Evolutionary conservation across 2,113 vertebrate species (phyloP), one percentile per base, ranked within the genome.

Genomic region (Alosa alosa): DNA sequence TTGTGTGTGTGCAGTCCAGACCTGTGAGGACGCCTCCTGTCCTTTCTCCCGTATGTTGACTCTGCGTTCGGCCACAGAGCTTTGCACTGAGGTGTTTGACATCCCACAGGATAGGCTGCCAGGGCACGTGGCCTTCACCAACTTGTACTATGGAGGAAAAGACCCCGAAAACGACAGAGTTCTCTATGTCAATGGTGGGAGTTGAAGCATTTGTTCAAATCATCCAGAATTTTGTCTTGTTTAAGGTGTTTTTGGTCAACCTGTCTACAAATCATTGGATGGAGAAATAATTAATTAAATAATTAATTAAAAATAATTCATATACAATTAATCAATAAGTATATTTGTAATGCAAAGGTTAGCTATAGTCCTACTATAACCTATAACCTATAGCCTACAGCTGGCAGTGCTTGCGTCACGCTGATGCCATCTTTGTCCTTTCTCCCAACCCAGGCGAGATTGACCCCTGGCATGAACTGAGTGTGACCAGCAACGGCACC

Each of bases 121-220:
- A 1, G 60, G 83, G 31, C 93, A 88, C 3, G 91, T 97, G 17
- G 81, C 91, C 45, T 96, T 94, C 88, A 97, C 96, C 0, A 97
- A 97, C 82, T 86, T 91, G 31, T 96, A 95, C 89, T 97, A 96
- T 0, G 96, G 97, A 31, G 95, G 91, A 5, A 88, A 92, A 86
- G 88, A 89, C 17, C 94, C 94, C 0, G 87, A 72, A 81, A 94
- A 91, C 17, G 92, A 92, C 88, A 92, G 87, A 64, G 92, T 94
- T 81, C 95, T 97, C 84, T 97, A 95, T 81, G 93, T 92, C 50
- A 95, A 95, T 5, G 96, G 95, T 97, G 91, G 83, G 94, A 18
- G 13, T 0, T 6, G 20, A 0, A 22, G 46, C 25, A 11, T 41
- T n/a, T 36, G 31, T 36, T 7, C n/a, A 25, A n/a, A 44, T 20